These are phyloP conservation scores for Simalia tracyae DNA, from an alignment of 2,797 vertebrate genomes.

Conservation along the genomic window DNA sequence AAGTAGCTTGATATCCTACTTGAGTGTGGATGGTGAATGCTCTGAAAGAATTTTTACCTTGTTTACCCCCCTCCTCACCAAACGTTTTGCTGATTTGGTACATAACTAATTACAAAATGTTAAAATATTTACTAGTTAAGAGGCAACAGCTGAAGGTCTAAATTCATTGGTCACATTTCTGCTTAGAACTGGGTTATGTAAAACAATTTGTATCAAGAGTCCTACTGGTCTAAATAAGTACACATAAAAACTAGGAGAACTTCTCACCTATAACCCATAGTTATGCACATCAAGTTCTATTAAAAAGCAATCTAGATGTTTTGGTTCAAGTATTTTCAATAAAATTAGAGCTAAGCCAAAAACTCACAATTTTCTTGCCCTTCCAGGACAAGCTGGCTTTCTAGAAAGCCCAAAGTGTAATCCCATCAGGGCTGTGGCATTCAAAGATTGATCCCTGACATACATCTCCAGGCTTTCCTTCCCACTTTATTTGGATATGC, in stretches of 20 bases:
- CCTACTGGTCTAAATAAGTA: neutral
- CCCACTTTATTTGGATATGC: neutral
- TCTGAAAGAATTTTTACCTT: neutral
- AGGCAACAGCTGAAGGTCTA: neutral
- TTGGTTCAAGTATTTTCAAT: too few relatives aligned
- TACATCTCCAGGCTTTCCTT: neutral
- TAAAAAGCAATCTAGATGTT: too few relatives aligned
- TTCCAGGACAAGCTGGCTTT: too few relatives aligned
- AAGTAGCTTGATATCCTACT: neutral
- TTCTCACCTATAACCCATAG: too few relatives aligned
- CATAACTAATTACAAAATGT: neutral
- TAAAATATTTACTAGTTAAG: neutral
- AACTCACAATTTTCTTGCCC: too few relatives aligned
- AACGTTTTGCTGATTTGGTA: neutral
- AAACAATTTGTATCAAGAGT: neutral
- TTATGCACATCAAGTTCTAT: too few relatives aligned
- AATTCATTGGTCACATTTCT: neutral
- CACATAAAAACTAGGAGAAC: too few relatives aligned
- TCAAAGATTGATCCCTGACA: neutral
- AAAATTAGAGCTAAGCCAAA: too few relatives aligned
- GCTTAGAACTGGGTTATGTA: neutral
- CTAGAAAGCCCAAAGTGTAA: too few relatives aligned
- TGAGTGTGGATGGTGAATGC: neutral
- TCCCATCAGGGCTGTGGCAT: too few relatives aligned
- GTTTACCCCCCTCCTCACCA: neutral